phyloP scores from a whole-genome alignment of 2,888 invertebrate species.

The Megastigmus dorsalis region DNA sequence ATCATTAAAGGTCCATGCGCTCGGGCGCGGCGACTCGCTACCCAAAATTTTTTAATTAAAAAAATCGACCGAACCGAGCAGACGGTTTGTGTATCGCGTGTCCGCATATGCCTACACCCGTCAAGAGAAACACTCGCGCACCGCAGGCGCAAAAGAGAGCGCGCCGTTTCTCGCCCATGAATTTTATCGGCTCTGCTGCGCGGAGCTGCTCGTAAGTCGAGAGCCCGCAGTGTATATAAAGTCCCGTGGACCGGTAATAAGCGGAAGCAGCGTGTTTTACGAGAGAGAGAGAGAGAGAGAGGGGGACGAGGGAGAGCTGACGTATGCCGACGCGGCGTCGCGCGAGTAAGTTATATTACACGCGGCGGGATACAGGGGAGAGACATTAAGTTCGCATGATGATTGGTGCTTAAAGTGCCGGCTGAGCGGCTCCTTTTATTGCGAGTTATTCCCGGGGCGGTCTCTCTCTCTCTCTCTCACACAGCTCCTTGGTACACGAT shows the following conservation, averaged over 20 bases:
- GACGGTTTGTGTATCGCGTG: too few species aligned
- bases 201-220: conserved; percentile 8
- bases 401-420: neutral
- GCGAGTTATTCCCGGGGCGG: too few species aligned
- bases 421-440: conserved; percentile 26
- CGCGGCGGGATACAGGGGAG: neutral
- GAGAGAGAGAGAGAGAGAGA: conserved; percentile 2
- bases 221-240: neutral
- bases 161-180: conserved; percentile 2
- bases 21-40: neutral
- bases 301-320: neutral
- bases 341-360: conserved; percentile 19
- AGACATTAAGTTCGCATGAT: conserved; percentile 6
- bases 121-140: too few species aligned
- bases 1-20: too few species aligned
- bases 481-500: too few species aligned
- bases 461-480: too few species aligned
- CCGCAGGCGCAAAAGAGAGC: too few species aligned
- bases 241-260: conserved; percentile 23
- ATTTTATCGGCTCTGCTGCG: conserved; percentile 39
- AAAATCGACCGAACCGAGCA: neutral
- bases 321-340: neutral
- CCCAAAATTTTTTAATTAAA: conserved; percentile 9
- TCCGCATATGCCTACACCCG: too few species aligned
- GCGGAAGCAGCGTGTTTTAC: conserved; percentile 27